Percentiles rank a stretch among this genome's conserved stretches.
These are phyloP conservation scores for Cacoxenus indagator DNA, from an alignment of 2,888 invertebrate genomes.

Conservation along the genomic window DNA sequence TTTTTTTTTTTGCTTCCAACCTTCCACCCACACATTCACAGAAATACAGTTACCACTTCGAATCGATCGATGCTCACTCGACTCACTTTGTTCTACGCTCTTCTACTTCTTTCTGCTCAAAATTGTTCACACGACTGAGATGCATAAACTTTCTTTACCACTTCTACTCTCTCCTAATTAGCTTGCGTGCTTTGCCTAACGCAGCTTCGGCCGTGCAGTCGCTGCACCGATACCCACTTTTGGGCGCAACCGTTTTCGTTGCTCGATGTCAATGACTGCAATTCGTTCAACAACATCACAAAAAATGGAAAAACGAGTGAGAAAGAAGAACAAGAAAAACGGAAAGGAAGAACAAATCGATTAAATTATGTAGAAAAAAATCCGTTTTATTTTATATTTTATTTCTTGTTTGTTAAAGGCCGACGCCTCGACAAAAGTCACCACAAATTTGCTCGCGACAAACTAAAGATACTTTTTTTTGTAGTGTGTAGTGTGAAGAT, in stretches of 20 bases:
- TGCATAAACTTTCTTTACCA: no score
- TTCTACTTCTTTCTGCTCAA: no score
- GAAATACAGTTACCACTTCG: no score
- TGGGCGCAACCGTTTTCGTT: not conserved
- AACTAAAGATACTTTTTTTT: slow-evolving; percentile 20
- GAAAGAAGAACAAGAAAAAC: not conserved
- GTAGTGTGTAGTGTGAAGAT: not conserved
- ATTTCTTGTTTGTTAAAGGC: slow-evolving; percentile 48
- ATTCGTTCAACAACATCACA: slow-evolving; percentile 59
- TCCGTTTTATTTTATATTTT: not conserved
- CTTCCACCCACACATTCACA: no score
- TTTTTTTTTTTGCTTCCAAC: no score
- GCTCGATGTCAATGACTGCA: slow-evolving; percentile 54
- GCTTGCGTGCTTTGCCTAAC: no score
- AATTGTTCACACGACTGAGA: no score
- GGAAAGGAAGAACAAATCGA: not conserved
- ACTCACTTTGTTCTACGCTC: no score
- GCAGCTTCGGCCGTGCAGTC: slow-evolving; percentile 2
- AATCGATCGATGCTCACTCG: no score
- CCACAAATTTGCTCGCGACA: slow-evolving; percentile 36
- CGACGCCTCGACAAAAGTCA: slow-evolving; percentile 48
- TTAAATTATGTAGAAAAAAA: no score
- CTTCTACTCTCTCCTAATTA: no score
- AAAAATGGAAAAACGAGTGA: slow-evolving; percentile 36
- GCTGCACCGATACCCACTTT: slow-evolving; percentile 33